Conservation (phyloP, 1,140 invertebrate species). For the Dreissena polymorpha region DNA sequence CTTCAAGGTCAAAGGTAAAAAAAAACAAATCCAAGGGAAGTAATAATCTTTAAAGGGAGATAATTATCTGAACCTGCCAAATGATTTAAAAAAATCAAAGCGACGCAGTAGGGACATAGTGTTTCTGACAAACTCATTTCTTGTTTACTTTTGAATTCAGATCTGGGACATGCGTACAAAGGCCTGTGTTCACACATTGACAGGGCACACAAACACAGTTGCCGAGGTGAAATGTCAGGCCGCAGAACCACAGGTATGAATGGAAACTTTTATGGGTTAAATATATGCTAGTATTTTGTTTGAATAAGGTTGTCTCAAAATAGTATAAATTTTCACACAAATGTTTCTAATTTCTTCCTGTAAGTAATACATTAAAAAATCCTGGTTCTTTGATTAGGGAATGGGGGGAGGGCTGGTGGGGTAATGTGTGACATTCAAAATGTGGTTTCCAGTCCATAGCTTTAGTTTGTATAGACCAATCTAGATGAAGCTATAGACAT, state of each 20-base stretch:
- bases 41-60: no score
- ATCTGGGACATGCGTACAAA: slow-evolving; percentile 99
- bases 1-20: no score
- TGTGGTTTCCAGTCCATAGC: no score
- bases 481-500: no score
- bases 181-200: slow-evolving; percentile 97
- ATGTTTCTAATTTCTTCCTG: not conserved
- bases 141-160: slow-evolving; percentile 58
- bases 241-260: slow-evolving; percentile 92
- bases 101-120: no score
- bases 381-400: not conserved
- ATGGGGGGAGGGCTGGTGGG: no score
- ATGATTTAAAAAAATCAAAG: no score
- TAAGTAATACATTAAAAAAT: not conserved
- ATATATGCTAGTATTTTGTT: not conserved
- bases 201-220: slow-evolving; percentile 98
- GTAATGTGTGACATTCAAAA: no score
- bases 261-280: not conserved
- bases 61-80: no score
- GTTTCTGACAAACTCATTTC: not conserved
- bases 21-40: no score
- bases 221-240: slow-evolving; percentile 96
- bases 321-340: not conserved
- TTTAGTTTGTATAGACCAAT: no score
- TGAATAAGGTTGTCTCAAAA: not conserved